These are phyloP conservation scores for Diuraphis noxia DNA, from an alignment of 1,140 invertebrate species.

Conservation along the genomic window DNA sequence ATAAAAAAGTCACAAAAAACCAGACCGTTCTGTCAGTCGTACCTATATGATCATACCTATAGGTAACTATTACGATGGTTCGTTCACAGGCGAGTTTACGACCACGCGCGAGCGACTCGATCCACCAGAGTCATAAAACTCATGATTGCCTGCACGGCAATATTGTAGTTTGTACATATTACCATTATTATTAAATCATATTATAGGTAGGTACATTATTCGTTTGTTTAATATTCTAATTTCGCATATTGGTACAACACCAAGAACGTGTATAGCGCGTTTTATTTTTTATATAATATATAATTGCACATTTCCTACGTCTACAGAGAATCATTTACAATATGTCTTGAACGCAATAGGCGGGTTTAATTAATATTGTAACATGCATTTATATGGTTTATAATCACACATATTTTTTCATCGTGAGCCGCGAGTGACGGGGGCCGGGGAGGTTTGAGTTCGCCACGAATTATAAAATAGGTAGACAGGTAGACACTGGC, in stretches of 20 bases:
- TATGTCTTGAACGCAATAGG: too few relatives aligned
- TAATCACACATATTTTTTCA: neutral
- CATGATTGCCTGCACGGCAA: neutral
- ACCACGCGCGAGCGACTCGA: neutral
- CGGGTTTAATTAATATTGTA: too few relatives aligned
- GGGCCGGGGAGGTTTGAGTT: neutral
- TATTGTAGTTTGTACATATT: neutral
- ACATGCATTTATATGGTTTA: neutral
- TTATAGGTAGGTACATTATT: too few relatives aligned
- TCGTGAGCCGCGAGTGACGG: too few relatives aligned
- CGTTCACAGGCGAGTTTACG: neutral
- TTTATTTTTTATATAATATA: too few relatives aligned
- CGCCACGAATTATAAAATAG: neutral
- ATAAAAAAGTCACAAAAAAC: neutral
- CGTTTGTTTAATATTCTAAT: neutral
- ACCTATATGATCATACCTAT: too few relatives aligned
- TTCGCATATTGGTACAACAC: neutral
- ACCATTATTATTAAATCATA: too few relatives aligned
- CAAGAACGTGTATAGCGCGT: too few relatives aligned
- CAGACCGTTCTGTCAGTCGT: neutral
- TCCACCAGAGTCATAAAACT: neutral
- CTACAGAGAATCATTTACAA: too few relatives aligned
- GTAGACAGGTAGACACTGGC: neutral
- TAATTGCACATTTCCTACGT: neutral
- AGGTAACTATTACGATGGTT: neutral